phyloP scores from a whole-genome alignment of 2,113 vertebrate species.

The Daphoenositta chrysoptera region DNA sequence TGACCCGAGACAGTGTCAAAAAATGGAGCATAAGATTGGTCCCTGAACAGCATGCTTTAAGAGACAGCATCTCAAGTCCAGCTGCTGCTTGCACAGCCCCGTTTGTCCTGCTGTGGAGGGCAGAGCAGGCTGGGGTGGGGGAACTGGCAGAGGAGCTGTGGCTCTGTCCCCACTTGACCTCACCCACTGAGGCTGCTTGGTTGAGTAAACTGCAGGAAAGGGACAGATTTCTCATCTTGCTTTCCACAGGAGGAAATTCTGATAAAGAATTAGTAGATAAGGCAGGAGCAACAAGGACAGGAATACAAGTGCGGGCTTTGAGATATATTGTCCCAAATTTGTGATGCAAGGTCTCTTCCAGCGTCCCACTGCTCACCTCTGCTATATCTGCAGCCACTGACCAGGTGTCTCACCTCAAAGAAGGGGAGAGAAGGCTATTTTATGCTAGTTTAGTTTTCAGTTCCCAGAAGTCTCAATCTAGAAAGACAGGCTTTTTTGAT shows the following conservation, averaged over 20 bases:
- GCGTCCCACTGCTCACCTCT: fast-evolving
- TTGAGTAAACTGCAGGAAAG: neutral
- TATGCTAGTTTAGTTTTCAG: neutral
- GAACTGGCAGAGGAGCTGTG: neutral
- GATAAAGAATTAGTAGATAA: neutral
- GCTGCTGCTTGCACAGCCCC: neutral
- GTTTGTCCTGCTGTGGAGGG: neutral
- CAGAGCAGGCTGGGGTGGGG: neutral
- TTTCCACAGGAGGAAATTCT: neutral
- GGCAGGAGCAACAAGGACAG: neutral
- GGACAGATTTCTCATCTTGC: neutral
- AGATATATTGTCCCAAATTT: neutral
- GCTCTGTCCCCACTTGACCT: neutral
- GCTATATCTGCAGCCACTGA: neutral
- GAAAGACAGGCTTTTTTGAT: neutral
- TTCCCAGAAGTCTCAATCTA: neutral
- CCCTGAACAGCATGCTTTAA: neutral
- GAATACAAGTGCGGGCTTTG: neutral
- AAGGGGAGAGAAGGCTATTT: neutral
- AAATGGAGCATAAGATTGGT: neutral
- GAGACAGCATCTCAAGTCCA: neutral
- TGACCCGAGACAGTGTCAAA: neutral
- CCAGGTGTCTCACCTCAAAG: neutral
- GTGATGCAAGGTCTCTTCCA: neutral
- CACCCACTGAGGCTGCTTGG: neutral